Conservation (phyloP, 2,888 invertebrate species). For the Troides oblongomaculatus region DNA sequence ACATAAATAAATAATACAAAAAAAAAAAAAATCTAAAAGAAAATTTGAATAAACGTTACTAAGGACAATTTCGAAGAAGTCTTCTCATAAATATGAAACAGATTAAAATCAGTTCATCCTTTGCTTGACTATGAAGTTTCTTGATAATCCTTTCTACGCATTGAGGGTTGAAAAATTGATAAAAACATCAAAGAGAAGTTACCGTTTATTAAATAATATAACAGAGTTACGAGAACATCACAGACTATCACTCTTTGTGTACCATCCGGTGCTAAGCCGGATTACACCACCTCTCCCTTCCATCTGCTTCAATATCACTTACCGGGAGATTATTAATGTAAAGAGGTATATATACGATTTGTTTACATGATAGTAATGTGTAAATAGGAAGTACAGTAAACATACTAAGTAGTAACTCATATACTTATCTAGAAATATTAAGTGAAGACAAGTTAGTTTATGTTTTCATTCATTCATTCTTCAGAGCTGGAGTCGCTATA, state of each 20-base stretch:
- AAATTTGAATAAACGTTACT: no score
- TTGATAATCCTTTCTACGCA: background rate
- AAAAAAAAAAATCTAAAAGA: no score
- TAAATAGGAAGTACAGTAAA: background rate
- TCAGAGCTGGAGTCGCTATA: no score
- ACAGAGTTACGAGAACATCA: background rate
- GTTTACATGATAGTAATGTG: background rate
- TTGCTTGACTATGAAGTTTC: background rate
- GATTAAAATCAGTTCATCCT: background rate
- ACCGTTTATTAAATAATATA: background rate
- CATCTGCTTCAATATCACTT: background rate
- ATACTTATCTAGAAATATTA: no score
- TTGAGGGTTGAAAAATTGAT: background rate
- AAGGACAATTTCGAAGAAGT: no score
- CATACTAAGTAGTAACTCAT: background rate
- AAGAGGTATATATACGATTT: background rate
- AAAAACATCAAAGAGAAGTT: background rate
- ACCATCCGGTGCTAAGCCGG: constrained; percentile 3
- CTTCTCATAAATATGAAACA: no score
- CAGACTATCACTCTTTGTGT: background rate
- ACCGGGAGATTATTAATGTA: background rate
- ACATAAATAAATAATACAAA: no score
- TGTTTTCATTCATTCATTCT: no score
- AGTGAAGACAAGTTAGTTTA: no score
- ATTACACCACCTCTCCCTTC: constrained; percentile 2